Percentiles rank a stretch among this genome's conserved stretches.
Evolutionary conservation across 2,113 vertebrate species (phyloP).

Genomic region (Chaenocephalus aceratus): DNA sequence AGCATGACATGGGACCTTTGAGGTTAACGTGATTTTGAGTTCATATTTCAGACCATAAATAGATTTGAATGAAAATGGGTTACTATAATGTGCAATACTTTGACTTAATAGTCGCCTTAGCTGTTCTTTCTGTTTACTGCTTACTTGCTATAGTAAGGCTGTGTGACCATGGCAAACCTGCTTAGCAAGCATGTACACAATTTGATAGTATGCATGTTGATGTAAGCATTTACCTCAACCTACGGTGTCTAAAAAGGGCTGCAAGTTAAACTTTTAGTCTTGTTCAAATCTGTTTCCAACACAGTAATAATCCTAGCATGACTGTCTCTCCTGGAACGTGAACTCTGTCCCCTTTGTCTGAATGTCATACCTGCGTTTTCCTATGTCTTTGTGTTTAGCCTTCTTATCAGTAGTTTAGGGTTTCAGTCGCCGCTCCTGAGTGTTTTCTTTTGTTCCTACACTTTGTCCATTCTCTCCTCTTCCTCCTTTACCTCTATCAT

Average conservation of each 20-base stretch:
- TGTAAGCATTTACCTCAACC: background rate
- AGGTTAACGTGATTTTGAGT: too few species aligned
- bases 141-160: too few species aligned
- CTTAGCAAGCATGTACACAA: background rate
- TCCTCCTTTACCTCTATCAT: conserved; percentile 37
- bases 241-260: background rate
- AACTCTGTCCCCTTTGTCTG: background rate
- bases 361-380: background rate
- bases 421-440: conserved; percentile 15
- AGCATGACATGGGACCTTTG: too few species aligned
- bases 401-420: conserved; percentile 9
- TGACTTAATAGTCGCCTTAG: too few species aligned
- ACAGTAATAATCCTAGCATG: too few species aligned
- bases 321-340: background rate
- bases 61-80: background rate
- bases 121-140: too few species aligned
- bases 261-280: background rate
- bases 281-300: background rate
- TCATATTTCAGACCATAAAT: too few species aligned
- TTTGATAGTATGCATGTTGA: background rate
- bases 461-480: conserved; percentile 13
- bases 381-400: background rate
- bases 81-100: too few species aligned
- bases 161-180: too few species aligned
- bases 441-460: conserved; percentile 10